Conservation (phyloP, 1,140 invertebrate genomes). For the Drosophila oshimai region DNA sequence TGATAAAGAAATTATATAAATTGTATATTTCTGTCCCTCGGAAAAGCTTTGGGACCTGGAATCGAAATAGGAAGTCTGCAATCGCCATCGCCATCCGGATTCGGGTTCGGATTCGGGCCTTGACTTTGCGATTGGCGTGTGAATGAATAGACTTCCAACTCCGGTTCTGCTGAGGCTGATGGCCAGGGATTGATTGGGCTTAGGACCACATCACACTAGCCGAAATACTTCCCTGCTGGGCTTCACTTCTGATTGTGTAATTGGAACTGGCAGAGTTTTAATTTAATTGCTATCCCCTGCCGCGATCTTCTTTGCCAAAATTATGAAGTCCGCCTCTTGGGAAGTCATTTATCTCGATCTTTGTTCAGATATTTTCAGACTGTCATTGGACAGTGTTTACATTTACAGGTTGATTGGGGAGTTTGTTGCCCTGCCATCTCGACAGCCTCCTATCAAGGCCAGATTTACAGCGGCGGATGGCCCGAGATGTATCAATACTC, state of each 20-base stretch:
- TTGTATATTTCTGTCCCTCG: conserved; percentile 36
- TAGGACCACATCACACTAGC: too few species aligned
- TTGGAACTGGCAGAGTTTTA: conserved; percentile 40
- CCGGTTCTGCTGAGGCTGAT: conserved; percentile 25
- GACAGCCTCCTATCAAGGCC: conserved; percentile 45
- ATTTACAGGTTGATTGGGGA: conserved; percentile 17
- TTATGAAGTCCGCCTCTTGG: conserved; percentile 23
- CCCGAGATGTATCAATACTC: conserved; percentile 20
- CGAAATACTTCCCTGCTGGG: not conserved
- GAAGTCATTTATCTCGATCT: conserved; percentile 26
- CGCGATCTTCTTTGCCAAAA: conserved; percentile 64
- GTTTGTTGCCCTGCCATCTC: conserved; percentile 75
- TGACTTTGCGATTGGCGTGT: conserved; percentile 40
- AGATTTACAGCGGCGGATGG: conserved; percentile 24
- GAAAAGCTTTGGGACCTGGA: conserved; percentile 32
- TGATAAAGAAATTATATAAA: conserved; percentile 78
- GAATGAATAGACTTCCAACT: conserved; percentile 37
- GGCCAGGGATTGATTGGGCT: conserved; percentile 52
- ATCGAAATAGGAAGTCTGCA: conserved; percentile 62
- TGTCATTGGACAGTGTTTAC: conserved; percentile 19
- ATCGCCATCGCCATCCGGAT: conserved; percentile 47
- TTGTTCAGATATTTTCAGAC: conserved; percentile 6
- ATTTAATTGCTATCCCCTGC: conserved; percentile 63
- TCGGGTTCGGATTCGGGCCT: conserved; percentile 8
- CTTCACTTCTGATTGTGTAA: conserved; percentile 49